Conservation (phyloP, 2,113 vertebrate genomes). For the Corythaeola cristata region DNA sequence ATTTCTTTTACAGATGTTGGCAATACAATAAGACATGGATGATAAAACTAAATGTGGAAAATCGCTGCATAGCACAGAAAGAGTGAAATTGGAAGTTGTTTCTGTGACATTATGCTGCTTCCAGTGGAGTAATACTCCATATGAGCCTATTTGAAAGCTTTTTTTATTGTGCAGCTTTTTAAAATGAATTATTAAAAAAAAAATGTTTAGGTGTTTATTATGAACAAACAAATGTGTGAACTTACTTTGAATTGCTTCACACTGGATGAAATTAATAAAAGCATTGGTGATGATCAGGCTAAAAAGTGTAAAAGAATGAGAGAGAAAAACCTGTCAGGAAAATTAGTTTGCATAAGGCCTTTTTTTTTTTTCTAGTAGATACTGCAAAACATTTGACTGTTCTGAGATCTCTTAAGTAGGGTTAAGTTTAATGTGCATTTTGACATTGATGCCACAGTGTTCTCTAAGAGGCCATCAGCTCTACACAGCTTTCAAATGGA, state of each 20-base stretch:
- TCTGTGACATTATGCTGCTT: background rate
- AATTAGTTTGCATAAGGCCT: background rate
- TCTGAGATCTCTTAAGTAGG: background rate
- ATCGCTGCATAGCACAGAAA: background rate
- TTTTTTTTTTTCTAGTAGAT: background rate
- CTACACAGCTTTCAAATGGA: background rate
- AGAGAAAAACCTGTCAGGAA: background rate
- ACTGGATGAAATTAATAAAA: background rate
- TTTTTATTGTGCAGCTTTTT: background rate
- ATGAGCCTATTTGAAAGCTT: background rate
- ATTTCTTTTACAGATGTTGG: slow-evolving; percentile 29
- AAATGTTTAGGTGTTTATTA: background rate
- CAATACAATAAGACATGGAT: background rate
- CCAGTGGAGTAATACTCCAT: background rate
- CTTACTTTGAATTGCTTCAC: background rate
- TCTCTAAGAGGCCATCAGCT: background rate
- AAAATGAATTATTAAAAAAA: background rate
- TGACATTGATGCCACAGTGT: background rate
- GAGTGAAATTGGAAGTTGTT: background rate
- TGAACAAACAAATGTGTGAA: background rate
- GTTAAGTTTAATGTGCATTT: background rate
- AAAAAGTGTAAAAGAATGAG: background rate
- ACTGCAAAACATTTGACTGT: background rate
- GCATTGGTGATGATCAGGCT: background rate
- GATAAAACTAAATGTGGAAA: slow-evolving; percentile 41